Base-by-base conservation (phyloP, 2,113 vertebrate genomes). In the Crotophaga sulcirostris region DNA sequence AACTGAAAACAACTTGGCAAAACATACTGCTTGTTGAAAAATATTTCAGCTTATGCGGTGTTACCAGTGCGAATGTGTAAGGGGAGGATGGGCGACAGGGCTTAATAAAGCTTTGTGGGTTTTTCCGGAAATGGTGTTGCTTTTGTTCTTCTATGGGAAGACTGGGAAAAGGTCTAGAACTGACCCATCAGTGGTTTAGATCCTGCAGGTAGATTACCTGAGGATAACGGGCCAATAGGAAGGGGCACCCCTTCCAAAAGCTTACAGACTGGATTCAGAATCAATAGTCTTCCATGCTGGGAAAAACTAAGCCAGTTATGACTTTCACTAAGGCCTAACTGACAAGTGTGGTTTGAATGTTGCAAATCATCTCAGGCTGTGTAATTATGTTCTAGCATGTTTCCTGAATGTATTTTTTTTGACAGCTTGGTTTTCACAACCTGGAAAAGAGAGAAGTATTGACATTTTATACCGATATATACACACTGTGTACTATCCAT, bases 81-180 rank as follows among this genome's bases (percentile, higher is more conserved):
- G 36, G 40, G 49, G 44, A 87, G 26, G 44, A 26, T 76, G 70
- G 49, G 38, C 58, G 58, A 26, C 16, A 12, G 62, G 47, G n/a
- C 51, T 94, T 89, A 95, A 92, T 96, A 96, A 96, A 96, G 69
- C 25, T 80, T 42, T 70, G 14, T 63, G 59, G 7, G 2, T 38
- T 42, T 52, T 76, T 62, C 55, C 58, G 54, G 69, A 73, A 90
- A 17, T 67, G 19, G 6, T 49, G 21, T 54, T 89, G 40, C 11
- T 75, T 89, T 84, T 92, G 16, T 94, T 83, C 55, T 84, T 87
- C 16, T 58, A 0, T 20, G 69, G 56, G 44, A 78, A 70, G 62
- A 47, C 0, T 31, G 34, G 56, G 68, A 10, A 89, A 72, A 40
- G 12, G 28, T 72, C 69, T 91, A 67, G 69, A 84, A 63, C 44